Percentiles rank a stretch among this genome's conserved stretches.
Conservation (phyloP, 2,888 invertebrate species). For the Frankliniella intonsa region DNA sequence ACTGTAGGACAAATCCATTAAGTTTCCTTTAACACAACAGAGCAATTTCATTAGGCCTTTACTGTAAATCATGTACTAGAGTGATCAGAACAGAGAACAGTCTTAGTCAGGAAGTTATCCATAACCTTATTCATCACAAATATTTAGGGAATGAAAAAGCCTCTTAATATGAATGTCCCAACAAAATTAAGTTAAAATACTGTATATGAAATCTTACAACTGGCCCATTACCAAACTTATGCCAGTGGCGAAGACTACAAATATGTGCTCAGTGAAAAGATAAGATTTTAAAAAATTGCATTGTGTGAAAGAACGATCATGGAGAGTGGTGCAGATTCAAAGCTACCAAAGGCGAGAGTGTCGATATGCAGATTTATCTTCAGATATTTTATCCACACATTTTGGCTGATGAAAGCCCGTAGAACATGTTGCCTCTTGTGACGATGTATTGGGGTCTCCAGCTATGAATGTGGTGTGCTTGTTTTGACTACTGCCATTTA, state of each 20-base stretch:
- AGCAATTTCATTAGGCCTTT: too few relatives aligned
- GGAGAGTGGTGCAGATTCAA: not conserved
- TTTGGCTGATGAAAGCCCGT: not conserved
- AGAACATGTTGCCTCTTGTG: not conserved
- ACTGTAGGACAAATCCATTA: too few relatives aligned
- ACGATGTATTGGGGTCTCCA: not conserved
- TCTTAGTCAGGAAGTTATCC: too few relatives aligned
- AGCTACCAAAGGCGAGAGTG: conserved; percentile 15
- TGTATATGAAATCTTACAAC: not conserved
- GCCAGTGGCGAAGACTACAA: too few relatives aligned
- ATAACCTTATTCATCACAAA: too few relatives aligned
- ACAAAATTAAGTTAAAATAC: not conserved
- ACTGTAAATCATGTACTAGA: too few relatives aligned
- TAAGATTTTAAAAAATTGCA: not conserved
- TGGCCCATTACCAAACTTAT: not conserved
- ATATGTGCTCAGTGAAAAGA: not conserved
- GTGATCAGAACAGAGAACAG: too few relatives aligned
- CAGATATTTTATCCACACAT: not conserved
- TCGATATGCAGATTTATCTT: conserved; percentile 20
- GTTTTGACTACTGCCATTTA: conserved; percentile 20
- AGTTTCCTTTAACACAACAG: too few relatives aligned
- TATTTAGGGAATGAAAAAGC: too few relatives aligned
- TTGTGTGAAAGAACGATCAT: not conserved
- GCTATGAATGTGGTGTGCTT: conserved; percentile 7
- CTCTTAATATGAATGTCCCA: too few relatives aligned